Evolutionary conservation across 2,797 vertebrate species (phyloP).

Genomic region (Natrix natrix): DNA sequence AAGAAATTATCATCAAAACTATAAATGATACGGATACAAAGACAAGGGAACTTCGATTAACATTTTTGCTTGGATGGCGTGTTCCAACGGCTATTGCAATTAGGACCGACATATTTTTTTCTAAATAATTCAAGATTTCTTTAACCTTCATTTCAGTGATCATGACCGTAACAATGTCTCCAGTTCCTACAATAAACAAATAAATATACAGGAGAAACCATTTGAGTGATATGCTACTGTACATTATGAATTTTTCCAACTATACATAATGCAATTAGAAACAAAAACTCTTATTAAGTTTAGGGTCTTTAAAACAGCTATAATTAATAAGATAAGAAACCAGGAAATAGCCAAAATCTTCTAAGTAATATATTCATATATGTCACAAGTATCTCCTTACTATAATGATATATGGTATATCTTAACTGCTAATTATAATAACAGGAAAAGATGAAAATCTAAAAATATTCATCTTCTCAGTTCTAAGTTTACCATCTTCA

Average conservation of each 20-base stretch:
- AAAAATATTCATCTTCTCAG: neutral
- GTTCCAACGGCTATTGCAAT: conserved; percentile 87
- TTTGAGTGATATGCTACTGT: conserved; percentile 43
- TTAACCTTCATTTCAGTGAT: conserved; percentile 91
- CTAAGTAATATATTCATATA: neutral
- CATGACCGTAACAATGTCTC: conserved; percentile 95
- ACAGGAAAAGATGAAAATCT: neutral
- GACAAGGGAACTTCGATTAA: conserved; percentile 90
- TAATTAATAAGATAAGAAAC: neutral
- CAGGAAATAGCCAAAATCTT: neutral
- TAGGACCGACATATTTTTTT: conserved; percentile 90
- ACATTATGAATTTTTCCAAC: neutral
- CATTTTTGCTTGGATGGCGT: conserved; percentile 82
- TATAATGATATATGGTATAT: neutral
- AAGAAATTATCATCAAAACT: conserved; percentile 96
- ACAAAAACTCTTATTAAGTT: neutral
- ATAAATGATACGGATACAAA: conserved; percentile 98
- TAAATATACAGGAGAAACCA: conserved; percentile 25
- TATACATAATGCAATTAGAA: neutral
- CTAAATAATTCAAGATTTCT: conserved; percentile 89
- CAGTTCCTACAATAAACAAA: conserved; percentile 80
- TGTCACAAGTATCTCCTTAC: neutral
- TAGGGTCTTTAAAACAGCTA: neutral
- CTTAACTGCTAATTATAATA: neutral
- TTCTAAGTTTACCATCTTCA: neutral